These are phyloP conservation scores for Zaprionus gabonicus DNA, from an alignment of 1,140 invertebrate genomes.

Conservation along the genomic window DNA sequence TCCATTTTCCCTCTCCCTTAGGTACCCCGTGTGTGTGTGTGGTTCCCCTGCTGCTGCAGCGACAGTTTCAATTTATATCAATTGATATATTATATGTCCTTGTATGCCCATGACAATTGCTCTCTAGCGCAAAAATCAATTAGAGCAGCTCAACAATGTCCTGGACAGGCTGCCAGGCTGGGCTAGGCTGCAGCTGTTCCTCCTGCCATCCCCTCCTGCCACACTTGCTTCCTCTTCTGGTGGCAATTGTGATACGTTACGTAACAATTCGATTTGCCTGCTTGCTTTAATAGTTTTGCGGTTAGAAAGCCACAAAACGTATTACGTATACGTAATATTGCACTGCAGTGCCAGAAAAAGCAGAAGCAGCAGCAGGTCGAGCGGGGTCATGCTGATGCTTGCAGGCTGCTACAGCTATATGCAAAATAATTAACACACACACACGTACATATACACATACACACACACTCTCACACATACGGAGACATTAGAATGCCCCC, in stretches of 20 bases:
- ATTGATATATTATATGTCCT: constrained; percentile 47
- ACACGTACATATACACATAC: constrained; percentile 13
- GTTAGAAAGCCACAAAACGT: constrained; percentile 75
- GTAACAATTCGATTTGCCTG: constrained; percentile 74
- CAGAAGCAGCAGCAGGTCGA: background rate
- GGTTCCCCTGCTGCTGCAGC: constrained; percentile 5
- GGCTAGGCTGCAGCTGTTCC: background rate
- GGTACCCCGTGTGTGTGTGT: background rate
- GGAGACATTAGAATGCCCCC: constrained; percentile 14
- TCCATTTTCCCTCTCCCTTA: background rate
- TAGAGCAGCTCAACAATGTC: constrained; percentile 51
- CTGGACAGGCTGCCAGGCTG: constrained; percentile 10
- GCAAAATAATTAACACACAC: constrained; percentile 74
- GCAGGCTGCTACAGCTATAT: constrained; percentile 53
- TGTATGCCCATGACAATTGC: constrained; percentile 53
- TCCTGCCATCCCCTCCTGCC: no score
- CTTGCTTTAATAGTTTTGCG: constrained; percentile 80
- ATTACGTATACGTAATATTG: constrained; percentile 77
- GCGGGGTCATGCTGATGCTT: background rate
- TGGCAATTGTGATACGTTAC: constrained; percentile 65
- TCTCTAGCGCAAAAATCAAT: constrained; percentile 82
- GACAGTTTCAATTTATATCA: constrained; percentile 37
- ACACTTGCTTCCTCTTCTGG: background rate
- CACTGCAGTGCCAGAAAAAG: constrained; percentile 58
- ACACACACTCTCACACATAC: background rate